Evolutionary conservation across 2,113 vertebrate species (phyloP).

Genomic region (Dasyprocta punctata): DNA sequence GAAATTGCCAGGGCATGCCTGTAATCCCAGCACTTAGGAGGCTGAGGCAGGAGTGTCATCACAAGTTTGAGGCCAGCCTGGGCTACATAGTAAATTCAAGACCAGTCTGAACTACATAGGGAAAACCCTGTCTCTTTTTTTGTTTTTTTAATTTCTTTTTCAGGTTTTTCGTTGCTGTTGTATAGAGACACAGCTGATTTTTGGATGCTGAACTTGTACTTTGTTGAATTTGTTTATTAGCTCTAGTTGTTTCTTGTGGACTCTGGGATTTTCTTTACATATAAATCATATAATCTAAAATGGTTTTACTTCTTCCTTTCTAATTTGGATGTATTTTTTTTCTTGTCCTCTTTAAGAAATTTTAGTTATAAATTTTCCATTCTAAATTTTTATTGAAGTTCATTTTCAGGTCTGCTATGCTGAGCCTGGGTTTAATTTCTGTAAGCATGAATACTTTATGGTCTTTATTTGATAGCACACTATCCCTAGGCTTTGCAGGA

Average conservation of each 20-base stretch:
- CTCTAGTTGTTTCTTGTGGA: neutral
- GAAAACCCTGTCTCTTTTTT: neutral
- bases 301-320: neutral
- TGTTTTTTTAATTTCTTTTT: neutral
- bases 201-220: neutral
- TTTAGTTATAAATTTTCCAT: neutral
- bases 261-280: neutral
- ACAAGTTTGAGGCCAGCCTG: neutral
- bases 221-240: neutral
- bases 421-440: neutral
- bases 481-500: neutral
- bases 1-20: neutral
- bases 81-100: too few relatives aligned
- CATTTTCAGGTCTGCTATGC: neutral
- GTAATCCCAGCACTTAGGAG: neutral
- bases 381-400: neutral
- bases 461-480: neutral
- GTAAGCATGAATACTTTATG: neutral
- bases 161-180: neutral
- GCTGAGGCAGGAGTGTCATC: neutral
- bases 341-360: neutral
- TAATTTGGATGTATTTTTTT: neutral
- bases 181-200: neutral
- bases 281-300: neutral
- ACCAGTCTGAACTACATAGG: neutral